phyloP scores from a whole-genome alignment of 2,797 vertebrate genomes.

The Pseudochromis fuscus region DNA sequence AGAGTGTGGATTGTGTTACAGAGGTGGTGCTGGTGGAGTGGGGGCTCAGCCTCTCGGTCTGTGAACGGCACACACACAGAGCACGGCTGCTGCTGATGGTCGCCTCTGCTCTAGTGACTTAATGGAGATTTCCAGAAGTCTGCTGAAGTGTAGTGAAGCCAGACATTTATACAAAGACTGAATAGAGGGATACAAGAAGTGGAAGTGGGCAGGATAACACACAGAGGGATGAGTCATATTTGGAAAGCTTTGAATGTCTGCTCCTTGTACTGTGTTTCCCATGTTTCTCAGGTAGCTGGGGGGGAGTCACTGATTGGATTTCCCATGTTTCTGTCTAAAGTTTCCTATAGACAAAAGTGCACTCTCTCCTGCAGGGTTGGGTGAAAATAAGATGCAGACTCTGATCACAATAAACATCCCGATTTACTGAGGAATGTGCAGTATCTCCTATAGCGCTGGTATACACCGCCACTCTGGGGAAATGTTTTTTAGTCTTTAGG shows the following conservation, averaged over 20 bases:
- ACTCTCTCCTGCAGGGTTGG: slow-evolving; percentile 37
- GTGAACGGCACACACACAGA: slow-evolving; percentile 41
- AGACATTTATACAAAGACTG: slow-evolving; percentile 47
- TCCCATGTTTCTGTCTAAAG: slow-evolving; percentile 57
- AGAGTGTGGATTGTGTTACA: slow-evolving; percentile 83
- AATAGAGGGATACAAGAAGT: slow-evolving; percentile 45
- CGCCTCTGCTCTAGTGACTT: slow-evolving; percentile 47
- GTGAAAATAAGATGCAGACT: slow-evolving; percentile 43
- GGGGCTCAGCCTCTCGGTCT: slow-evolving; percentile 35
- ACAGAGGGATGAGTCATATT: slow-evolving; percentile 67
- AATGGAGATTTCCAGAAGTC: slow-evolving; percentile 59
- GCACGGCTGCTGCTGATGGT: slow-evolving; percentile 33
- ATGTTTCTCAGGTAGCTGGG: slow-evolving; percentile 62
- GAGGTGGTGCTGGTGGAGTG: slow-evolving; percentile 64
- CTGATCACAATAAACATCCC: slow-evolving; percentile 17
- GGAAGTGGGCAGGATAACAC: slow-evolving; percentile 42
- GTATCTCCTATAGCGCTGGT: slow-evolving; percentile 43
- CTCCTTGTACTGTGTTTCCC: slow-evolving; percentile 54
- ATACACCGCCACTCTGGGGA: slow-evolving; percentile 14
- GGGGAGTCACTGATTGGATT: slow-evolving; percentile 61
- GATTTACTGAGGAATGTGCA: slow-evolving; percentile 40
- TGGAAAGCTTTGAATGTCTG: slow-evolving; percentile 55
- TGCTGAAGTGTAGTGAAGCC: slow-evolving; percentile 43
- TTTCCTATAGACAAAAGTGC: slow-evolving; percentile 63
- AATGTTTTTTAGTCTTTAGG: slow-evolving; percentile 17